phyloP scores from a whole-genome alignment of 1,140 invertebrate genomes.

The Metopolophium dirhodum region DNA sequence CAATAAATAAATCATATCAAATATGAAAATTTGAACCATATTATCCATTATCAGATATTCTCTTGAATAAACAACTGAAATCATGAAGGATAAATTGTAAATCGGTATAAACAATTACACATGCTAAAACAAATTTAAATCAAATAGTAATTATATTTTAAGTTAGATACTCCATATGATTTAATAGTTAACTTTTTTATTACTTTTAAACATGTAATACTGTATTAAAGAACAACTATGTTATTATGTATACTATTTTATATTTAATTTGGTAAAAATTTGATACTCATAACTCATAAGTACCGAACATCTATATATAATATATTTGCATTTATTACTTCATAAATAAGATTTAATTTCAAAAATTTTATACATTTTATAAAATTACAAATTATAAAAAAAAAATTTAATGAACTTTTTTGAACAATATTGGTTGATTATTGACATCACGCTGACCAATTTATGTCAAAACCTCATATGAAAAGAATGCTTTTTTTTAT shows the following conservation, averaged over 20 bases:
- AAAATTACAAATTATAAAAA: slow-evolving; percentile 17
- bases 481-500: neutral
- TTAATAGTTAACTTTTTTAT: neutral
- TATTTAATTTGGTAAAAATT: slow-evolving; percentile 1
- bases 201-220: neutral
- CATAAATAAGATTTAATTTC: neutral
- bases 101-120: neutral
- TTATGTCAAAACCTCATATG: neutral
- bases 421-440: neutral
- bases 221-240: neutral
- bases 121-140: neutral
- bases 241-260: neutral
- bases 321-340: neutral
- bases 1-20: no score
- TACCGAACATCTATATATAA: neutral
- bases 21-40: no score
- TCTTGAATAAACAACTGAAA: no score
- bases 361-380: neutral
- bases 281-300: neutral
- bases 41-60: no score
- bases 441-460: neutral
- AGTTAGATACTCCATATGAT: neutral
- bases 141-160: neutral
- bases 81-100: neutral
- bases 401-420: neutral